Conservation (phyloP, 2,113 vertebrate genomes). For the Cyprinodon brontotheroides region DNA sequence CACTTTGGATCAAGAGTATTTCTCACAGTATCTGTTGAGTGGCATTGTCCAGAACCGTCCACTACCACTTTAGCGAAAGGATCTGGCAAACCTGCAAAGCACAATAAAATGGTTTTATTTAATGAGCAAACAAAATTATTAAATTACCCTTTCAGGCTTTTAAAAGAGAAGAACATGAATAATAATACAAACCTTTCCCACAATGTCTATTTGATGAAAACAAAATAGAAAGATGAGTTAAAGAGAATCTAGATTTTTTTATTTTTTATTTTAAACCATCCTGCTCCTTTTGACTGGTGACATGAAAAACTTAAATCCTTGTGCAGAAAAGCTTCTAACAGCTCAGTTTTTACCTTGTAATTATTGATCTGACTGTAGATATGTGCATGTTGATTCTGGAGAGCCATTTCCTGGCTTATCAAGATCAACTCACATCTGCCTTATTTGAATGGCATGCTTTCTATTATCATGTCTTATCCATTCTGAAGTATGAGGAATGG, state of each 20-base stretch:
- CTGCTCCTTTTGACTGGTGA: too few species aligned
- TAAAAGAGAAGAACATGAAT: background rate
- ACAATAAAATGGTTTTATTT: background rate
- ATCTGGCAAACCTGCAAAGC: constrained; percentile 90
- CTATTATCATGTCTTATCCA: background rate
- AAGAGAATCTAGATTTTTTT: background rate
- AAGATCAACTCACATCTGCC: background rate
- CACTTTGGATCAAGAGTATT: constrained; percentile 99
- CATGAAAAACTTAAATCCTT: background rate
- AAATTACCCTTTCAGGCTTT: background rate
- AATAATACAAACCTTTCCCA: background rate
- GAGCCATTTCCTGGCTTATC: background rate
- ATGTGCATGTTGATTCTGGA: background rate
- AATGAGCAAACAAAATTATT: constrained; percentile 5
- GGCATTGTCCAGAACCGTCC: constrained; percentile 98
- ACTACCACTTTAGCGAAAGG: constrained; percentile 99
- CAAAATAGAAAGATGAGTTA: background rate
- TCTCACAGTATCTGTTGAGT: constrained; percentile 99
- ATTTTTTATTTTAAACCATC: too few species aligned
- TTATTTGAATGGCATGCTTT: background rate
- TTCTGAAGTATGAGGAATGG: background rate
- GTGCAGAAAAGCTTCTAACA: background rate
- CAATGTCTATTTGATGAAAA: background rate
- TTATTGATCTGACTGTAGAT: background rate
- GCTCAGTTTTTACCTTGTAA: background rate